Percentiles rank a stretch among this genome's conserved stretches.
These are phyloP conservation scores for Pipistrellus kuhlii DNA, from an alignment of 2,797 vertebrate species.

Conservation along the genomic window DNA sequence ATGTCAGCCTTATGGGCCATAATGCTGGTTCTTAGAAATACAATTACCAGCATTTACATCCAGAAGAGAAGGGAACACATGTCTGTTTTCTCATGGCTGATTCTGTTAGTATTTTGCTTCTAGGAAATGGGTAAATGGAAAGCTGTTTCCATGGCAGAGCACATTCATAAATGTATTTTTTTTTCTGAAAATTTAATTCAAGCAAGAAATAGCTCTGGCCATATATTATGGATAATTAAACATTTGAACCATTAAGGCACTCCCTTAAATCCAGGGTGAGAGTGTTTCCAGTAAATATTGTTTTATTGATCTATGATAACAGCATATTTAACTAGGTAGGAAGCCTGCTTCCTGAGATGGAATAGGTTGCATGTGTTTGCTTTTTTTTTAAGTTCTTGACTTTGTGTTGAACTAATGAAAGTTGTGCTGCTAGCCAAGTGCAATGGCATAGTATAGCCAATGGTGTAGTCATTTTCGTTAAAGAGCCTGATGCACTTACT, in stretches of 20 bases:
- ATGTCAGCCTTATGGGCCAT: neutral
- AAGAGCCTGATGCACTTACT: neutral
- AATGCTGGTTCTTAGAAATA: neutral
- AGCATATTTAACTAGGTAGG: neutral
- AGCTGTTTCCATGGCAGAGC: neutral
- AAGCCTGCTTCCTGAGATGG: neutral
- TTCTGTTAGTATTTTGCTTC: neutral
- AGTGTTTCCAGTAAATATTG: neutral
- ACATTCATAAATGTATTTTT: neutral
- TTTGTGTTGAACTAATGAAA: neutral
- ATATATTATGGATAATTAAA: neutral
- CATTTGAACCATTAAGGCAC: neutral
- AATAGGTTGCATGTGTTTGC: neutral
- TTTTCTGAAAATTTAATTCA: constrained; percentile 45
- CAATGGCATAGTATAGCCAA: neutral
- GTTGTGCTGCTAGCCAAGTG: neutral
- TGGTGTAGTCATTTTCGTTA: neutral
- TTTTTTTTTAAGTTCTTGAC: neutral
- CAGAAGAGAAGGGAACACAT: neutral
- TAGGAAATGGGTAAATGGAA: neutral
- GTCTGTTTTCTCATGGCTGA: neutral
- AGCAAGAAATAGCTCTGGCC: neutral
- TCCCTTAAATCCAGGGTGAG: constrained; percentile 36
- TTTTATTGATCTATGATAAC: constrained; percentile 24
- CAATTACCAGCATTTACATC: constrained; percentile 16